phyloP scores from a whole-genome alignment of 2,888 invertebrate species.

The Dynastes grantii region DNA sequence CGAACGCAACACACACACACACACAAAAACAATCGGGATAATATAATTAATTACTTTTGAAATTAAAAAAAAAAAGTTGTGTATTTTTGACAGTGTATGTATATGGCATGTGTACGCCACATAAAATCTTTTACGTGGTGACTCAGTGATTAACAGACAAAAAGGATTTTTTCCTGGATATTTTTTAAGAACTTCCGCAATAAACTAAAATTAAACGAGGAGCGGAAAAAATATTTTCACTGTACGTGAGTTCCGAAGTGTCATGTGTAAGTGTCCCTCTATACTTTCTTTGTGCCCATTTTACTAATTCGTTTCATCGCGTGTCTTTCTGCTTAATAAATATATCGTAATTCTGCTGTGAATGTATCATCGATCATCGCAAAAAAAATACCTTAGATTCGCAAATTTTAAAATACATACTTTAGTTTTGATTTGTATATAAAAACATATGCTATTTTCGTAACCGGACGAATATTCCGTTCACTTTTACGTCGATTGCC shows the following conservation, averaged over 20 bases:
- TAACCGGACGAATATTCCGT: not conserved
- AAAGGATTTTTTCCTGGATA: not conserved
- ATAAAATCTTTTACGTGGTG: not conserved
- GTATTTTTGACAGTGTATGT: not conserved
- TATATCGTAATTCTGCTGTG: too few species aligned
- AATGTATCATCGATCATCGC: too few species aligned
- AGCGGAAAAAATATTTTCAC: conserved; percentile 19
- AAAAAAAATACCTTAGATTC: not conserved
- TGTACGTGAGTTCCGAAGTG: conserved; percentile 27
- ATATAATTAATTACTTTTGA: not conserved
- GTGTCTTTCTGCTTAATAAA: too few species aligned
- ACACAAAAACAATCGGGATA: conserved; percentile 3
- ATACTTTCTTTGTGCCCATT: conserved; percentile 18
- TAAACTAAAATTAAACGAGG: not conserved
- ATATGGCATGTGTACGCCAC: not conserved
- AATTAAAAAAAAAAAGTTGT: not conserved
- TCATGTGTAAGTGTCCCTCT: conserved; percentile 41
- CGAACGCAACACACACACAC: conserved; percentile 10
- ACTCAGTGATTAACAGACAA: conserved; percentile 7
- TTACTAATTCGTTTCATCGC: not conserved
- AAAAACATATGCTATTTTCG: not conserved
- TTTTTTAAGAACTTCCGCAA: not conserved
- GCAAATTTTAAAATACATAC: not conserved
- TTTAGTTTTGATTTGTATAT: not conserved
- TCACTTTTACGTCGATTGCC: conserved; percentile 18